phyloP scores from a whole-genome alignment of 2,888 invertebrate species.

The Hirtodrosophila histrioides region DNA sequence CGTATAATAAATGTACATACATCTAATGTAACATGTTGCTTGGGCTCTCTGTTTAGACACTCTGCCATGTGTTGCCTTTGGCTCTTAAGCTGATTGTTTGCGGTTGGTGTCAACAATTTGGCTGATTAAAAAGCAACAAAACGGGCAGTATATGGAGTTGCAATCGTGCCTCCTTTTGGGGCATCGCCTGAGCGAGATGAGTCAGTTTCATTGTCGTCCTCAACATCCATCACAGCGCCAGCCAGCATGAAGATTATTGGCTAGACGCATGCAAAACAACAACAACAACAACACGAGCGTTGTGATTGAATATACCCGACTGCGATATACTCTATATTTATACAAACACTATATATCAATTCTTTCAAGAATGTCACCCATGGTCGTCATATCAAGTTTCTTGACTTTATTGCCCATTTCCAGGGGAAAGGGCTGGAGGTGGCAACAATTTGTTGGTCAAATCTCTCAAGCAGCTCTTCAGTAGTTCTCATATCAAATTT shows the following conservation, averaged over 20 bases:
- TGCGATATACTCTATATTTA: too few relatives aligned
- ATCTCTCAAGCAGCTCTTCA: too few relatives aligned
- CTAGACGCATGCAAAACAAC: slow-evolving; percentile 35
- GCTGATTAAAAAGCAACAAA: slow-evolving; percentile 73
- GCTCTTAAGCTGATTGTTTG: slow-evolving; percentile 71
- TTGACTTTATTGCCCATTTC: too few relatives aligned
- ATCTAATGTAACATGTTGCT: slow-evolving; percentile 49
- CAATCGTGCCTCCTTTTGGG: neutral
- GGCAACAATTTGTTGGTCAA: too few relatives aligned
- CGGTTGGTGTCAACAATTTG: slow-evolving; percentile 74
- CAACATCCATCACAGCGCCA: slow-evolving; percentile 61
- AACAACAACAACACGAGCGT: neutral
- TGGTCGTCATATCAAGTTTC: too few relatives aligned
- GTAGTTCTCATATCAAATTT: too few relatives aligned
- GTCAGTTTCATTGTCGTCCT: slow-evolving; percentile 67
- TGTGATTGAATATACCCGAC: too few relatives aligned
- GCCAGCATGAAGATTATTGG: slow-evolving; percentile 62
- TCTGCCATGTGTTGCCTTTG: neutral
- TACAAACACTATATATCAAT: too few relatives aligned
- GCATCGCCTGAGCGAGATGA: slow-evolving; percentile 50
- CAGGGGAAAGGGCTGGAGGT: too few relatives aligned
- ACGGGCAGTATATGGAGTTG: neutral
- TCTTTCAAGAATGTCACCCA: too few relatives aligned
- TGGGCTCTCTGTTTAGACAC: slow-evolving; percentile 1
- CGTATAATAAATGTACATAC: slow-evolving; percentile 50